Base-by-base conservation (phyloP, 2,888 invertebrate species). In the Heliconius ismenius region DNA sequence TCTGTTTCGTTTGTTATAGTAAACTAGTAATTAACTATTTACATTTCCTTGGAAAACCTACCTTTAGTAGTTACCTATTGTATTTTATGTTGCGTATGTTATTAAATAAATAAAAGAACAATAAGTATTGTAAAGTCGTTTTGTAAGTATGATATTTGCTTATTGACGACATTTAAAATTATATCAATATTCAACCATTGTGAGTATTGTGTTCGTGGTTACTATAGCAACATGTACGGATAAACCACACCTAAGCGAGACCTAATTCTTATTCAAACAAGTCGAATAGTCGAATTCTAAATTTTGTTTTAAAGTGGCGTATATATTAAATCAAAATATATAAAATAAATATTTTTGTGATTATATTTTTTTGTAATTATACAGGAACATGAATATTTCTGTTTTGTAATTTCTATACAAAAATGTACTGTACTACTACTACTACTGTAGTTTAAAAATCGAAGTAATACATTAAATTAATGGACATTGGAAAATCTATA, bases 221-320 rank as follows among this genome's bases (percentile, higher is more conserved):
- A 79, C 89, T 84, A 92, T 91, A 85, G 86, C 83, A 83, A 92
- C 90, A 79, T 83, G 84, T 86, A 70, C 81, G 78, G 76, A 86
- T 88, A 87, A 88, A 91, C 93, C 92, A 91, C 92, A 88, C 91
- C 91, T 91, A 84, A 79, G 80, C 79, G 84, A 86, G 86, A 85
- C 89, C 89, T 83, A 89, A 86, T 90, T 89, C 83, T 74, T 58
- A 63, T 82, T 86, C 63, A 32, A 77, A 75, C n/a, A 60, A 65
- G 67, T 73, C 58, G 69, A 28, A 43, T 36, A 74, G 70, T 77
- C 11, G 39, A 39, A 39, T 26, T 62, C 13, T 18, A 73, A 60
- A 62, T 36, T 70, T 70, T 70, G 70, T 70, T 32, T 32, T n/a
- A 58, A n/a, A 58, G 70, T 58, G 32, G 6, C 9, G 13, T 36